These are phyloP conservation scores for Dendrolimus kikuchii DNA, from an alignment of 1,140 invertebrate species.

Conservation along the genomic window DNA sequence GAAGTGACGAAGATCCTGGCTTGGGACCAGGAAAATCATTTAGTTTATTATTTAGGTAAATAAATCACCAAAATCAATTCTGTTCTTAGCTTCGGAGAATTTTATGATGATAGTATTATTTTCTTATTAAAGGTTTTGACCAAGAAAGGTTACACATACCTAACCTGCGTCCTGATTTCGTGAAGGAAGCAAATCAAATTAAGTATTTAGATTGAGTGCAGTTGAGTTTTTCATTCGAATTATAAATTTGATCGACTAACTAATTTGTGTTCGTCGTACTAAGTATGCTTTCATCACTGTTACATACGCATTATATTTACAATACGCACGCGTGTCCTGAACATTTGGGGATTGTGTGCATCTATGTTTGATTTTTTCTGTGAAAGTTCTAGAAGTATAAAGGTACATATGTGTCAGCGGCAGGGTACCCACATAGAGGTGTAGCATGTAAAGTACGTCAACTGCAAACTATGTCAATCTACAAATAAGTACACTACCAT, in stretches of 20 bases:
- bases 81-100: neutral
- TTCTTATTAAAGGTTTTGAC: constrained; percentile 57
- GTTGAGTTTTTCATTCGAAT: constrained; percentile 35
- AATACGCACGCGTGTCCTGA: no score
- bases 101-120: constrained; percentile 20
- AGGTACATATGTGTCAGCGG: no score
- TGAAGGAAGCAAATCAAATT: constrained; percentile 59
- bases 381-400: no score
- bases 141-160: constrained; percentile 41
- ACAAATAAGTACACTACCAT: no score
- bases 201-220: constrained; percentile 59
- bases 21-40: constrained; percentile 87
- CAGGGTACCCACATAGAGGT: no score
- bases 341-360: constrained; percentile 1
- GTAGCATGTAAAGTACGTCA: no score
- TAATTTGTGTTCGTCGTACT: constrained; percentile 15
- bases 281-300: constrained; percentile 4
- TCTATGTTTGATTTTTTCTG: neutral
- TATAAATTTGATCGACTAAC: constrained; percentile 19
- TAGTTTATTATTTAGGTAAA: constrained; percentile 86
- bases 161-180: constrained; percentile 50
- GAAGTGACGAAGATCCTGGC: constrained; percentile 87
- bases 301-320: constrained; percentile 3
- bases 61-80: constrained; percentile 2
- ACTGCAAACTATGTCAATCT: no score